Evolutionary conservation across 2,888 invertebrate species (phyloP), one percentile per base, ranked within the genome.

Genomic region (Ormyrus pomaceus): DNA sequence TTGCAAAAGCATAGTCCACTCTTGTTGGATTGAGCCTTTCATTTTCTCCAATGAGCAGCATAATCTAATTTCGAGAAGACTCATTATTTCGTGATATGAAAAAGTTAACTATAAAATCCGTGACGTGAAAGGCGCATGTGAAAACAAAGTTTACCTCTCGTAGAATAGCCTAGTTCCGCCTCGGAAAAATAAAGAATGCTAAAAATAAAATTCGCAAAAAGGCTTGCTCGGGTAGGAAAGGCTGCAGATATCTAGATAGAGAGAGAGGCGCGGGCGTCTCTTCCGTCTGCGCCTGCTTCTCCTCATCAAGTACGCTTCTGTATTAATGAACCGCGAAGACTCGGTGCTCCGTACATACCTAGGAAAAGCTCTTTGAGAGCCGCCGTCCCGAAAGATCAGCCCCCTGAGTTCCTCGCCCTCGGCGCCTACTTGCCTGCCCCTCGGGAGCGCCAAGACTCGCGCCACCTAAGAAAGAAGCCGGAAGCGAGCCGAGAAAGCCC

Each of bases 261-360:
- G 58, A n/a, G 11, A 65, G 13, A 34, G 65, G 50, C 13, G 46
- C 46, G 46, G 55, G 73, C 13, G 56, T 34, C 55, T 19, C 65
- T 11, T 19, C 48, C 73, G 48, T 65, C 65, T 65, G 51, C 45
- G 0, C 34, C 72, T 55, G 45, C 65, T 68, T 56, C 72, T 66
- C 71, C 84, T 87, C 87, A 85, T 88, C 86, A 87, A 85, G 83
- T 83, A 82, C 80, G 84, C 85, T 87, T 88, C 85, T 85, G 80
- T 89, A 89, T 88, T 89, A 87, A 89, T 88, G 88, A 87, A 84
- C 83, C 76, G 84, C 83, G 83, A 82, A 83, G 83, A 78, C 61
- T 59, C 45, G 45, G 13, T 48, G 6, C 51, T n/a, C 6, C 13
- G 53, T 7, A 10, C 50, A 6, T 19, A 64, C 6, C 50, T 48